Base-by-base conservation (phyloP, 2,888 invertebrate species). In the Drosophila neotestacea region DNA sequence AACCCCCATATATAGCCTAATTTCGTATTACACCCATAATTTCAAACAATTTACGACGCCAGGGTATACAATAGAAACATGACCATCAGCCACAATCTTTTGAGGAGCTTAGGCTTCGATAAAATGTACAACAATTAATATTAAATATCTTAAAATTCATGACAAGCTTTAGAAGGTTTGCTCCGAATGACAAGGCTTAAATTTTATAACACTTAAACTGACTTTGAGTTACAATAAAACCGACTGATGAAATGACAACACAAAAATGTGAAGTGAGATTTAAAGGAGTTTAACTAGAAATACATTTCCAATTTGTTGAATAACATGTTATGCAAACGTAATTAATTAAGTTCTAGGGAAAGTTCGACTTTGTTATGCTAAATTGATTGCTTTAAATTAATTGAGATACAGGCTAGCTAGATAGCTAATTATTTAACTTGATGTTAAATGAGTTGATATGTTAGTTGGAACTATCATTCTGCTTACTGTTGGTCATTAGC, bases 81-180 rank as follows among this genome's bases (percentile, higher is more conserved):
- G 6, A 54, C 13, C 54, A 16, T 42, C 10, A 54, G 54, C 16
- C 41, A 4, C 38, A 39, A 30, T 47, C 13, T 7, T 38, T 46
- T 16, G 16, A 41, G 4, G 5, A 13, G 34, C n/a, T 9, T n/a
- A 7, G 13, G 27, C 47, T 16, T 39, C 16, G 28, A 32, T 47
- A 32, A 48, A 59, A 22, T 59, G 47, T 58, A 30, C 47, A 48
- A 48, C 59, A 50, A 41, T 59, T 59, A 59, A 50, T 41, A 55
- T 44, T 27, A 55, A 54, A 54, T 42, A 54, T 32, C 9, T 13
- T 51, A 9, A 51, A 51, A 51, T 38, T n/a, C 38, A 38, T 27
- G 50, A 22, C 6, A 36, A 51, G 51, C 27, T 52, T 6, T 38
- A 3, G 4, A 39, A 6, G 6, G 30, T 10, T 54, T 13, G 28